A percentile compares a stretch with the other conserved stretches of the same genome.
Evolutionary conservation across 2,797 vertebrate species (phyloP).

Genomic region (Sciurus carolinensis): DNA sequence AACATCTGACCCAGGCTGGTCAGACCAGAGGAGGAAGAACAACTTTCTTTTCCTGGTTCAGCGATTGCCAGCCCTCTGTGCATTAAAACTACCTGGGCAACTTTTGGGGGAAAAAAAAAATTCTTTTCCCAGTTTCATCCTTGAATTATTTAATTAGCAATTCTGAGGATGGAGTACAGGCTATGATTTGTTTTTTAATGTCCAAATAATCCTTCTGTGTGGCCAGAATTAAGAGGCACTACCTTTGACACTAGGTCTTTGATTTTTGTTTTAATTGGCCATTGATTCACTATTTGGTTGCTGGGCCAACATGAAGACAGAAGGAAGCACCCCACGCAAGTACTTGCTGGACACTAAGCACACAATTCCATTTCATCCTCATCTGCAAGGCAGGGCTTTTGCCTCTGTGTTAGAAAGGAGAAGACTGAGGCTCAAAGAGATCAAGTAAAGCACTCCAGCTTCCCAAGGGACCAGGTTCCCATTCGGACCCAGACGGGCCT

Average conservation of each 20-base stretch:
- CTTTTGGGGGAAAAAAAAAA: neutral
- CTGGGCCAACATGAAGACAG: neutral
- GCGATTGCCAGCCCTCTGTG: neutral
- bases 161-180: neutral
- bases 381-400: neutral
- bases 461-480: too few relatives aligned
- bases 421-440: neutral
- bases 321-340: neutral
- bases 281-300: neutral
- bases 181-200: neutral
- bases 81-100: neutral
- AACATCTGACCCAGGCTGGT: neutral
- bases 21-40: neutral
- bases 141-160: slow-evolving; percentile 3
- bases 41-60: neutral
- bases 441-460: neutral
- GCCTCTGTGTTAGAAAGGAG: neutral
- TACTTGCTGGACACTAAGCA: neutral
- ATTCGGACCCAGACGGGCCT: neutral
- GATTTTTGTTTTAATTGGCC: neutral
- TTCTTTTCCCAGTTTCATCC: neutral
- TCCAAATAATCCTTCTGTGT: neutral
- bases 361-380: neutral
- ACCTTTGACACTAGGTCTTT: neutral
- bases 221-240: neutral